These are phyloP conservation scores for Aleiodes testaceus DNA, from an alignment of 2,888 invertebrate species.

Conservation along the genomic window DNA sequence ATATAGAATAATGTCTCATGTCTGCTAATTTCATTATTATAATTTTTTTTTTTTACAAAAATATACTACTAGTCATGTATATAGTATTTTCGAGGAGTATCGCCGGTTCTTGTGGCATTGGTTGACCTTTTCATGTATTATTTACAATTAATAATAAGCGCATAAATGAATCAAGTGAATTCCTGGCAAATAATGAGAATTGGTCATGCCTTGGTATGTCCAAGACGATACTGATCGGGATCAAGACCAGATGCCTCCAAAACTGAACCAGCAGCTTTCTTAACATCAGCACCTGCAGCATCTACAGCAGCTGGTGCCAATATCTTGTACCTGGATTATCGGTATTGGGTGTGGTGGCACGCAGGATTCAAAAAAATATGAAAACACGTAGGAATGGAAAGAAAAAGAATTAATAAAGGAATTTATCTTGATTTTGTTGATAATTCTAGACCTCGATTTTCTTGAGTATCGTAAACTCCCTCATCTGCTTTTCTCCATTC, in stretches of 20 bases:
- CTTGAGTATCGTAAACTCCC: no score
- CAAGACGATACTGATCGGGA: constrained; percentile 94
- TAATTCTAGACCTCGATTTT: no score
- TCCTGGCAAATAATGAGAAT: constrained; percentile 23
- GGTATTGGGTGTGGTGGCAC: constrained; percentile 53
- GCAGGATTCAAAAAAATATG: constrained; percentile 42
- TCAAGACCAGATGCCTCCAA: constrained; percentile 89
- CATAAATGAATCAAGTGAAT: not conserved
- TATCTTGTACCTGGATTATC: constrained; percentile 93
- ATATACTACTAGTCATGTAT: constrained; percentile 1
- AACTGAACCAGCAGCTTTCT: constrained; percentile 88
- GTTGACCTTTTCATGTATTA: constrained; percentile 18
- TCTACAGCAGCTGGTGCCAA: constrained; percentile 92
- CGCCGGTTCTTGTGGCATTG: constrained; percentile 19
- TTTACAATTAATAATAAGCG: constrained; percentile 4
- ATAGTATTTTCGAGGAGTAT: constrained; percentile 3
- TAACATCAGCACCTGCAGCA: constrained; percentile 81
- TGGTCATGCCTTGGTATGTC: constrained; percentile 97
- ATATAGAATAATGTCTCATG: no score
- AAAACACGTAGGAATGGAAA: constrained; percentile 1
- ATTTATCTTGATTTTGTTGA: no score
- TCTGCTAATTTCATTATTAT: no score
- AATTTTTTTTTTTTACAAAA: not conserved
- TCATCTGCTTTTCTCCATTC: no score
- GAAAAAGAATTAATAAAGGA: not conserved